phyloP scores from a whole-genome alignment of 2,888 invertebrate genomes.

The Callosobruchus maculatus region DNA sequence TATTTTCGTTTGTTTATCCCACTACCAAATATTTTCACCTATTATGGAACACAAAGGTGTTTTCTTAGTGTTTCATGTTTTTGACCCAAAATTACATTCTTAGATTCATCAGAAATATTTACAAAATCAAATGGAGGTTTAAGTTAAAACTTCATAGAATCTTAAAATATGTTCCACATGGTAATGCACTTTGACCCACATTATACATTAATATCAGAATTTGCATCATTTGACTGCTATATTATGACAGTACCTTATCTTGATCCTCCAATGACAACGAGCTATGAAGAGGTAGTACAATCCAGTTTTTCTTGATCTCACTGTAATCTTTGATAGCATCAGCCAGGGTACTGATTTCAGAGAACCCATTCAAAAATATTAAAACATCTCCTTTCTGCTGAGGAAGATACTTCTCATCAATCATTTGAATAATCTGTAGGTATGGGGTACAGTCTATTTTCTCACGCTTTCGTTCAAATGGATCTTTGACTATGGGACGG shows the following conservation, averaged over 20 bases:
- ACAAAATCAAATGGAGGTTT: too few relatives aligned
- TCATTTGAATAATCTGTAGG: constrained; percentile 84
- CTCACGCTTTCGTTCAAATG: constrained; percentile 60
- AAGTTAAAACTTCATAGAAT: too few relatives aligned
- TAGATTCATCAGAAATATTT: too few relatives aligned
- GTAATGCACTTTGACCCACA: too few relatives aligned
- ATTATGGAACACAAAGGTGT: too few relatives aligned
- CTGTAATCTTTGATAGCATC: constrained; percentile 83
- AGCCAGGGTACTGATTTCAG: constrained; percentile 84
- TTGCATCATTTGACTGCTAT: too few relatives aligned
- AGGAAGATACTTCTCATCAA: constrained; percentile 81
- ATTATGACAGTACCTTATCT: constrained; percentile 68
- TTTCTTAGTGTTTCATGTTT: too few relatives aligned
- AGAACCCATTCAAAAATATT: constrained; percentile 88
- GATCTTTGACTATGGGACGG: constrained; percentile 65
- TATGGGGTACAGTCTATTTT: constrained; percentile 92
- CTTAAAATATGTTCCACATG: too few relatives aligned
- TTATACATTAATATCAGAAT: too few relatives aligned
- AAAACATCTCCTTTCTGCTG: constrained; percentile 76
- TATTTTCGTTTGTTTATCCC: too few relatives aligned
- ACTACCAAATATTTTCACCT: too few relatives aligned
- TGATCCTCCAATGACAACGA: constrained; percentile 90
- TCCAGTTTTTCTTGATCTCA: constrained; percentile 79
- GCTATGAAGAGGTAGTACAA: constrained; percentile 89
- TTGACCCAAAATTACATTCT: too few relatives aligned